Evolutionary conservation across 2,888 invertebrate species (phyloP).

Genomic region (Monoplex corrugatus): DNA sequence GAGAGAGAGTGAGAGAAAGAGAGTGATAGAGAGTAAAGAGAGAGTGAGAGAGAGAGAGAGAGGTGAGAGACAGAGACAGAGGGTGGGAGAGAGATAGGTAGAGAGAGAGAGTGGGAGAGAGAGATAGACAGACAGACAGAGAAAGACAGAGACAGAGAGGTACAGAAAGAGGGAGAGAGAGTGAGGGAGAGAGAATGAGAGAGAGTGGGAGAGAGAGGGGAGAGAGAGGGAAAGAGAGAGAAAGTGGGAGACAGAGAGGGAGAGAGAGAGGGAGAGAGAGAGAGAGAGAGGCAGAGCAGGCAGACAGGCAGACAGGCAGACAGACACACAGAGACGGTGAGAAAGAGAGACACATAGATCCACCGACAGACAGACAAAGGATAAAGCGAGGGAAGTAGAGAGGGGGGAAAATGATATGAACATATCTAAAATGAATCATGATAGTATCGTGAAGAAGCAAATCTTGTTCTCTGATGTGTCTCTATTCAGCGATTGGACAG

Average conservation of each 20-base stretch:
- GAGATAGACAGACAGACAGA: background rate
- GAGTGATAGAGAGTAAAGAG: no score
- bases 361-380: background rate
- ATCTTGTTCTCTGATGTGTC: no score
- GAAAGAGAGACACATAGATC: background rate
- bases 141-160: background rate
- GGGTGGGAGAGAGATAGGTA: background rate
- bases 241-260: background rate
- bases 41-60: background rate
- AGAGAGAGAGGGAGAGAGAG: background rate
- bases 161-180: no score
- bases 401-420: no score
- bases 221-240: no score
- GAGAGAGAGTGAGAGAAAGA: background rate
- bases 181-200: no score
- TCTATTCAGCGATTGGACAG: no score
- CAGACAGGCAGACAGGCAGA: background rate
- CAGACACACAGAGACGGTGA: background rate
- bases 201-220: no score
- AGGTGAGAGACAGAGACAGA: background rate
- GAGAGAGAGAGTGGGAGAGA: background rate
- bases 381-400: background rate
- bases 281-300: constrained; percentile 1
- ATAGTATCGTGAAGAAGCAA: no score
- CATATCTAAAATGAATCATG: no score